A percentile compares a stretch with the other conserved stretches of the same genome.
These are phyloP conservation scores for Cephalopachus bancanus DNA, from an alignment of 2,797 vertebrate species.

Conservation along the genomic window DNA sequence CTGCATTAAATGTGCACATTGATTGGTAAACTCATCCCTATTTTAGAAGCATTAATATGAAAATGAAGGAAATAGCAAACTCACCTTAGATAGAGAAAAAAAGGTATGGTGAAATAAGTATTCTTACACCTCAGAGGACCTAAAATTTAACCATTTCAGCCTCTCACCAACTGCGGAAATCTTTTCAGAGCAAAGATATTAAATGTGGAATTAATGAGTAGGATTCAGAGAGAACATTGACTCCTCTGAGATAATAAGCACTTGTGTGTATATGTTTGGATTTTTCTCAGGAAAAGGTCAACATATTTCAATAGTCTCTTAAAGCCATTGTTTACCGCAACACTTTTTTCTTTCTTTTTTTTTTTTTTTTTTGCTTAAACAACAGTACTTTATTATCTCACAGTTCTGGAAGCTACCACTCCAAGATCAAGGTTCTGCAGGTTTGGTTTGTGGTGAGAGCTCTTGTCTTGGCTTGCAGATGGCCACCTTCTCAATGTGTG, in stretches of 20 bases:
- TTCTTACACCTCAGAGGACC: neutral
- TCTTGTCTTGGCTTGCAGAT: too few relatives aligned
- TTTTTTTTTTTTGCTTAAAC: too few relatives aligned
- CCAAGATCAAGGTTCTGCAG: too few relatives aligned
- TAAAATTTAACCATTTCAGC: neutral
- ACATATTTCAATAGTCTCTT: neutral
- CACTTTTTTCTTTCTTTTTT: too few relatives aligned
- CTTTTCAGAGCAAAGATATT: neutral
- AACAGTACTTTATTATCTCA: too few relatives aligned
- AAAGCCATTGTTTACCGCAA: neutral
- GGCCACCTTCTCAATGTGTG: too few relatives aligned
- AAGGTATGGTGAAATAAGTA: neutral
- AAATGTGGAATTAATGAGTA: neutral
- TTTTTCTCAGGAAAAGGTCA: constrained; percentile 39
- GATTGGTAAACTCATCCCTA: constrained; percentile 40
- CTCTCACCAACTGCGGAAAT: neutral
- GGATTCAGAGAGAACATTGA: neutral
- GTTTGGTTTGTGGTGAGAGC: too few relatives aligned
- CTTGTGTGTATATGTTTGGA: neutral
- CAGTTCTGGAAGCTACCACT: too few relatives aligned
- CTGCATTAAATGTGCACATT: constrained; percentile 49
- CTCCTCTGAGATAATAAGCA: neutral
- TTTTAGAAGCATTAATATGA: constrained; percentile 53
- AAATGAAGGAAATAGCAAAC: neutral
- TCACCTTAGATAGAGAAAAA: neutral